These are phyloP conservation scores for Odobenus rosmarus DNA, from an alignment of 2,113 vertebrate genomes.

Conservation along the genomic window DNA sequence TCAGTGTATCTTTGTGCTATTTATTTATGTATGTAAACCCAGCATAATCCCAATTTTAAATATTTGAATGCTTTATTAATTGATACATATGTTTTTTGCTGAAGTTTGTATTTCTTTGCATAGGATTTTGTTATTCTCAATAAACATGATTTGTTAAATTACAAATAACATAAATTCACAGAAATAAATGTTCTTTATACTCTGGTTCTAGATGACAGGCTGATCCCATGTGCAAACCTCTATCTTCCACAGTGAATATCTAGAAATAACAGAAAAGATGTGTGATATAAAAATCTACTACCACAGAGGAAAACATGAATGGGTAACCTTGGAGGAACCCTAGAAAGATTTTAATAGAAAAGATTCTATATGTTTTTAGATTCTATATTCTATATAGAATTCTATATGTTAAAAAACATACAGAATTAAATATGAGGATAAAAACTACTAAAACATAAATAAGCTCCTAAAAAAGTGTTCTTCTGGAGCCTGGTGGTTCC, in stretches of 20 bases:
- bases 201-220: background rate
- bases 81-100: background rate
- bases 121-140: background rate
- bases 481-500: background rate
- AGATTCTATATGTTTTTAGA: no score
- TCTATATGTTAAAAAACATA: background rate
- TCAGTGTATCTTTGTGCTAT: background rate
- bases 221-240: background rate
- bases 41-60: background rate
- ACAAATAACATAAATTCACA: background rate
- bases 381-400: no score
- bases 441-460: background rate
- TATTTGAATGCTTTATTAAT: background rate
- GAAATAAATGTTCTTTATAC: background rate
- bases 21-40: background rate
- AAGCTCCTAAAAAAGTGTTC: background rate
- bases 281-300: slow-evolving; percentile 1
- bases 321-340: background rate
- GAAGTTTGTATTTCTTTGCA: background rate
- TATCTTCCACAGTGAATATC: background rate
- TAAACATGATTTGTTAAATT: slow-evolving; percentile 16
- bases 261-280: slow-evolving; percentile 5
- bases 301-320: background rate
- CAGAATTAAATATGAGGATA: background rate
- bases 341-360: background rate